phyloP scores from a whole-genome alignment of 2,113 vertebrate genomes.

The Plotosus lineatus region DNA sequence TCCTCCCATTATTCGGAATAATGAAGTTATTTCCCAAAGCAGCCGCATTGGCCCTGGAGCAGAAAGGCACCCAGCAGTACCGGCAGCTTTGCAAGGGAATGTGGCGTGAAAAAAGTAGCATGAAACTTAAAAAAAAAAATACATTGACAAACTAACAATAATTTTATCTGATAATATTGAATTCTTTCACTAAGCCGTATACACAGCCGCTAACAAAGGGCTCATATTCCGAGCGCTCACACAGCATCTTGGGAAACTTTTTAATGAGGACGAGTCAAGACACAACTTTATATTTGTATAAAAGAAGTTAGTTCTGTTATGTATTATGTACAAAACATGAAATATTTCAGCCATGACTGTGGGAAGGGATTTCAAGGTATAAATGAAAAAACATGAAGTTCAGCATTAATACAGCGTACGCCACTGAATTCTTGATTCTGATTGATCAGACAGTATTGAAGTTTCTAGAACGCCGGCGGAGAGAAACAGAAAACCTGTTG shows the following conservation, averaged over 20 bases:
- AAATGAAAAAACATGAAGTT: neutral
- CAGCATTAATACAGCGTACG: neutral
- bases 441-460: neutral
- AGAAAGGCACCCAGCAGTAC: neutral
- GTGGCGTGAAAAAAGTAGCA: neutral
- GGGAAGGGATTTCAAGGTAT: neutral
- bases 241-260: neutral
- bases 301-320: neutral
- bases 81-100: neutral
- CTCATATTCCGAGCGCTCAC: neutral
- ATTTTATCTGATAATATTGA: neutral
- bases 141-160: neutral
- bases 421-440: neutral
- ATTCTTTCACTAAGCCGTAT: neutral
- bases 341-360: neutral
- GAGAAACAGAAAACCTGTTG: no score
- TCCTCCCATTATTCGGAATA: neutral
- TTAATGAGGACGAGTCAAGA: conserved; percentile 1
- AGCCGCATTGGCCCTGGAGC: neutral
- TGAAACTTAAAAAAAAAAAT: neutral
- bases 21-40: conserved; percentile 12
- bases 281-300: neutral
- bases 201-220: neutral
- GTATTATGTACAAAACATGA: neutral
- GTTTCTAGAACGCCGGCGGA: neutral